Conservation (phyloP, 2,113 vertebrate species). For the Alligator mississippiensis region DNA sequence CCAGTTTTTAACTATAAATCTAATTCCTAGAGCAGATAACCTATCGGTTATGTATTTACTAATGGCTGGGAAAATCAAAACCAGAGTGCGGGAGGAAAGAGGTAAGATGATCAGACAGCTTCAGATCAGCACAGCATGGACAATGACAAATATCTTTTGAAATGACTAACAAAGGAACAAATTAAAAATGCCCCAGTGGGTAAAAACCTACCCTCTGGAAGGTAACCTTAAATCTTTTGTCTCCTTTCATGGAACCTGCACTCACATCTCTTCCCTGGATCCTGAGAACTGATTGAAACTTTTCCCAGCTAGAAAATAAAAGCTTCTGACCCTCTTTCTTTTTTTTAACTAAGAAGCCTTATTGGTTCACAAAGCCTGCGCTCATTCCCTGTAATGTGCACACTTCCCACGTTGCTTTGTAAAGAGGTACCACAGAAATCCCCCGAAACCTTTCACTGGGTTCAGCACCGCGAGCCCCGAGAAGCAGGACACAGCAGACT, state of each 20-base stretch:
- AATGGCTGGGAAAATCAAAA: slow-evolving; percentile 66
- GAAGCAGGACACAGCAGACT: neutral
- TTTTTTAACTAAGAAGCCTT: slow-evolving; percentile 34
- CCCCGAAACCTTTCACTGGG: no score
- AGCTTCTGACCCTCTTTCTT: neutral
- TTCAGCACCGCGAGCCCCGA: neutral
- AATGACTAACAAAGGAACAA: slow-evolving; percentile 53
- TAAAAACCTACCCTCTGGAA: slow-evolving; percentile 62
- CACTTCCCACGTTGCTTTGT: neutral
- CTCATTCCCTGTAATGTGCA: neutral
- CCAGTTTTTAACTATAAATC: slow-evolving; percentile 53
- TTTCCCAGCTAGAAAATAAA: slow-evolving; percentile 47
- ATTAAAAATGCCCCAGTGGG: slow-evolving; percentile 67
- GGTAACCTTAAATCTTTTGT: slow-evolving; percentile 70
- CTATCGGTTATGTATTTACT: slow-evolving; percentile 45
- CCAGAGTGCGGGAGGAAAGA: slow-evolving; percentile 51
- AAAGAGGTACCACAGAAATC: no score
- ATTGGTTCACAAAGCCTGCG: neutral
- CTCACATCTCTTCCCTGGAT: slow-evolving; percentile 19
- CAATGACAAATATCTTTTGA: slow-evolving; percentile 70
- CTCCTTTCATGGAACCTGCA: slow-evolving; percentile 60
- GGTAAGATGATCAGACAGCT: slow-evolving; percentile 21
- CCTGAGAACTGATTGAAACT: slow-evolving; percentile 58
- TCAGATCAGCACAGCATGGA: neutral
- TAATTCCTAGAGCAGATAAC: slow-evolving; percentile 50